phyloP scores from a whole-genome alignment of 2,113 vertebrate species.

The Lutjanus erythropterus region DNA sequence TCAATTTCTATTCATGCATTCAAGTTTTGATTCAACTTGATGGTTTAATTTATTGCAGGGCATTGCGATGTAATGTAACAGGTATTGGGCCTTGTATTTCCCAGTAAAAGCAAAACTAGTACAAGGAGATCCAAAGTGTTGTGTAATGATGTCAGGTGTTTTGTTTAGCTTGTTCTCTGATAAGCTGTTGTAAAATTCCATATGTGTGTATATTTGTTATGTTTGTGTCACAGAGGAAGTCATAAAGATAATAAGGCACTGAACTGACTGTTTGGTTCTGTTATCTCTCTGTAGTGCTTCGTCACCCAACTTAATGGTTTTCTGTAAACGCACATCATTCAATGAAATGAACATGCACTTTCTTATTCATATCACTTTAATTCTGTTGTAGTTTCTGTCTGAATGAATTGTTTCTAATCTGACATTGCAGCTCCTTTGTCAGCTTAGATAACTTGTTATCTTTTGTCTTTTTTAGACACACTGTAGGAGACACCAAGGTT shows the following conservation, averaged over 20 bases:
- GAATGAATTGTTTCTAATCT: not conserved
- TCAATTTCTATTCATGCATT: no score
- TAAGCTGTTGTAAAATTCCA: slow-evolving; percentile 15
- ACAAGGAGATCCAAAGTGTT: not conserved
- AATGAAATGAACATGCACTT: not conserved
- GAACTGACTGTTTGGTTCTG: not conserved
- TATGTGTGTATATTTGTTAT: not conserved
- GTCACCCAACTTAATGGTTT: not conserved
- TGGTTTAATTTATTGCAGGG: not conserved
- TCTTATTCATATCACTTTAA: not conserved
- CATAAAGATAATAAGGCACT: slow-evolving; percentile 60
- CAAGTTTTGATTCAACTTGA: not conserved
- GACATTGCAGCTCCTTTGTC: not conserved
- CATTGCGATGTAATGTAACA: not conserved
- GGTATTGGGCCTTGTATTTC: slow-evolving; percentile 2
- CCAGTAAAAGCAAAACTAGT: not conserved
- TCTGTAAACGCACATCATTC: not conserved
- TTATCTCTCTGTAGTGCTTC: not conserved
- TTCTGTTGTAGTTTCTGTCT: not conserved
- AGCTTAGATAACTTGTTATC: not conserved
- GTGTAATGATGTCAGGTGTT: slow-evolving; percentile 21
- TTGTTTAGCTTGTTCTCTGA: slow-evolving; percentile 4
- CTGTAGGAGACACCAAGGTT: slow-evolving; percentile 96
- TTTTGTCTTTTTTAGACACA: slow-evolving; percentile 86
- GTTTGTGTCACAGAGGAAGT: slow-evolving; percentile 44